These are phyloP conservation scores for Ctenosaura bakeri DNA, from an alignment of 2,797 vertebrate genomes.

Conservation along the genomic window DNA sequence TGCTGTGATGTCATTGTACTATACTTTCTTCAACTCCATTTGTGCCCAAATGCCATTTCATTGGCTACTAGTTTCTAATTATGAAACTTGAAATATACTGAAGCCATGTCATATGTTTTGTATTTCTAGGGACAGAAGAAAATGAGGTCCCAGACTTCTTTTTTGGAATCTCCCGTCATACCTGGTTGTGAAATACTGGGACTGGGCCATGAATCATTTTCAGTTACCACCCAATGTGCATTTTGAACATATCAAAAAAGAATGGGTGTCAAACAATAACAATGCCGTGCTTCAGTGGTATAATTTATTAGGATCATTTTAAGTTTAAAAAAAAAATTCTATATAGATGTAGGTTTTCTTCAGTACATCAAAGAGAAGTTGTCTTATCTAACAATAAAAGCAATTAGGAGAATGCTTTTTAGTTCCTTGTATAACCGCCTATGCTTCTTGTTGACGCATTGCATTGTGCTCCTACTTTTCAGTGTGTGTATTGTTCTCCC, in stretches of 20 bases:
- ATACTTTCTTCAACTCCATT: not conserved
- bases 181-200: not conserved
- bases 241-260: not conserved
- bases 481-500: not conserved
- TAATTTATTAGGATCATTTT: not conserved
- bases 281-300: not conserved
- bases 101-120: not conserved
- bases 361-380: constrained; percentile 17
- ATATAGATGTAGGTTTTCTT: not conserved
- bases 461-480: not conserved
- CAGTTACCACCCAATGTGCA: not conserved
- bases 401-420: constrained; percentile 18
- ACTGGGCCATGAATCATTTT: not conserved
- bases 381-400: constrained; percentile 5
- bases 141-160: not conserved
- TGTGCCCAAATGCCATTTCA: not conserved
- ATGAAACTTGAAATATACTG: not conserved
- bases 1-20: not conserved
- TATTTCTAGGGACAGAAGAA: not conserved
- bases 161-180: not conserved
- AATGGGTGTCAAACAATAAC: not conserved
- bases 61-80: not conserved
- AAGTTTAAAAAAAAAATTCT: not conserved
- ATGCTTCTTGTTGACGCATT: constrained; percentile 20
- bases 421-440: not conserved